Base-by-base conservation (phyloP, 2,797 vertebrate genomes). In the Sparus aurata region DNA sequence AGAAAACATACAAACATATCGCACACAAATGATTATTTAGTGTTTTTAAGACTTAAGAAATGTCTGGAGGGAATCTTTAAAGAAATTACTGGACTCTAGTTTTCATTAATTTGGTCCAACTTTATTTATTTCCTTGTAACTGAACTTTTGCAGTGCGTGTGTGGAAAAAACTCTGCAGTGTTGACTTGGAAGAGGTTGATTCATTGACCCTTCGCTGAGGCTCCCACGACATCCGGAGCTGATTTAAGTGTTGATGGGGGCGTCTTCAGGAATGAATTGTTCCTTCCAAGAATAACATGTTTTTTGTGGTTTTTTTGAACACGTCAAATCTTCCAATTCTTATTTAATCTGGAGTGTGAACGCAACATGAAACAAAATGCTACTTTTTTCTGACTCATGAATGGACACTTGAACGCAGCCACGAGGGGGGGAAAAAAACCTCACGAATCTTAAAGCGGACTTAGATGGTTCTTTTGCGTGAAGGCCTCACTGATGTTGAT, bases 21-120 rank as follows among this genome's bases (percentile, higher is more conserved):
- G 13, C 13, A 49, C 11, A 41, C 13, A 25, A 20, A 18, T 45
- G 1, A 63, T 49, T 20, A 64, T 49, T 64, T 20, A 43, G 22
- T 43, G 8, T 60, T 45, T 45, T 46, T 38, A 5, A 38, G 38
- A 68, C 27, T 54, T n/a, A 18, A 34, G 55, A 12, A 34, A 30
- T 25, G 11, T 18, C 34, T 53, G 43, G 27, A 52, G 18, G n/a
- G 12, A 62, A 58, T 43, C 16, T 27, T 20, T 30, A 30, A 71
- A 80, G 34, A 62, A 87, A 90, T 63, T 15, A 81, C 65, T 75
- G 25, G 16, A 89, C 50, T 81, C 75, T 83, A 16, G 54, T 81
- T 78, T 69, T 78, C 57, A 50, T 86, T 88, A 22, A 69, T 91
- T 94, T 94, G 91, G 89, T 93, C 89, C 85, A 86, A 80, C 82